Evolutionary conservation across 2,113 vertebrate species (phyloP), one percentile per base, ranked within the genome.

Genomic region (Cettia cetti): DNA sequence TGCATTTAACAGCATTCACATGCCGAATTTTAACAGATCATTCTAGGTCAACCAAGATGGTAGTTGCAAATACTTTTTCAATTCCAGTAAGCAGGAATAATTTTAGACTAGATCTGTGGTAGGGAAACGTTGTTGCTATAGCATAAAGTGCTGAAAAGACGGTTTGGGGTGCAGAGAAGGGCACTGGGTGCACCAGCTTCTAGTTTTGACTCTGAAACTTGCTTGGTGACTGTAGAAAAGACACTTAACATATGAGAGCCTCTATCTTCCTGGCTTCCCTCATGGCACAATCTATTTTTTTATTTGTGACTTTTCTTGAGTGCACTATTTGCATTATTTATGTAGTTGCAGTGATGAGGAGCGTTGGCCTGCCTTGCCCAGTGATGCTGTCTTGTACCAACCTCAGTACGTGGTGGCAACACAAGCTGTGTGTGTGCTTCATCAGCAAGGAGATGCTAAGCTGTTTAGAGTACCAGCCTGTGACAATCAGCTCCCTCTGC

Each of bases 391-490:
- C 68, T 53, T 63, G 37, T 81, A 77, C 70, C 66, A 35, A 0
- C n/a, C 26, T 20, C 57, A 66, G 45, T 35, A 31, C 0, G 0
- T 68, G 77, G 30, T n/a, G 56, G 22, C 53, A 92, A 20, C 42
- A n/a, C 54, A 53, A 50, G 37, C 63, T 65, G 13, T 71, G 60
- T 23, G 11, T 70, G 57, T 35, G 65, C 47, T 78, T 53, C 45
- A 31, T n/a, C 47, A 65, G 45, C 0, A 0, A 37, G 22, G n/a
- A 54, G 24, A 6, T 57, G 50, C 81, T 61, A n/a, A 8, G 1
- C 54, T 33, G 65, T 61, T 81, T 44, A 31, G 45, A 47, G 13
- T 17, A 45, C 23, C 52, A 68, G 49, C 7, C 69, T 57, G 33
- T 31, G 61, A 30, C 30, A 79, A 2, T 40, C 31, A 78, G 35